Conservation (phyloP, 2,797 vertebrate species). For the Cephalopachus bancanus region DNA sequence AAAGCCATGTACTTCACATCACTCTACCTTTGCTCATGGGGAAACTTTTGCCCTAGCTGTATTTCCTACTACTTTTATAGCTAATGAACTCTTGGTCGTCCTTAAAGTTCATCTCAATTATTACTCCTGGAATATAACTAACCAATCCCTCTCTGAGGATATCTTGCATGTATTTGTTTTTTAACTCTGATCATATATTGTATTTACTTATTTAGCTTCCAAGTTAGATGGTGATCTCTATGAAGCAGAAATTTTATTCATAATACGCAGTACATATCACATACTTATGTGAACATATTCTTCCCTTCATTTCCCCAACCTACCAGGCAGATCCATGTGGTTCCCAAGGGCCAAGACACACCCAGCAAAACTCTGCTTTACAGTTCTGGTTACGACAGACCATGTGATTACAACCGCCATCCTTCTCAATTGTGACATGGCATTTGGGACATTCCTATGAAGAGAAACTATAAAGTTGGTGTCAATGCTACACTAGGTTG, state of each 20-base stretch:
- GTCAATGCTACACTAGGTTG: slow-evolving; percentile 79
- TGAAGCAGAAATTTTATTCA: slow-evolving; percentile 55
- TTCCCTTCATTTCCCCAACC: slow-evolving; percentile 83
- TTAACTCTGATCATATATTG: neutral
- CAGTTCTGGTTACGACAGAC: slow-evolving; percentile 99
- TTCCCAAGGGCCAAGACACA: slow-evolving; percentile 99
- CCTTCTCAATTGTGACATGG: slow-evolving; percentile 99
- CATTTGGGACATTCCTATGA: slow-evolving; percentile 99
- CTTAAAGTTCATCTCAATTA: slow-evolving; percentile 35
- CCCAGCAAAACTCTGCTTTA: slow-evolving; percentile 99
- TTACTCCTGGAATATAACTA: slow-evolving; percentile 55
- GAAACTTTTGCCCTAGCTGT: neutral
- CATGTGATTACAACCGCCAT: slow-evolving; percentile 99
- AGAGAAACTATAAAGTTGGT: slow-evolving; percentile 83
- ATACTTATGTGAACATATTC: slow-evolving; percentile 65
- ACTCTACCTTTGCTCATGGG: neutral
- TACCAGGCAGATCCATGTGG: slow-evolving; percentile 99
- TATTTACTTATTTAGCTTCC: neutral
- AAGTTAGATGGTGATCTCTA: slow-evolving; percentile 34
- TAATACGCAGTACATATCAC: slow-evolving; percentile 41
- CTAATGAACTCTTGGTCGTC: neutral
- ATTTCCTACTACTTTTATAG: slow-evolving; percentile 12
- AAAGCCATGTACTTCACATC: neutral
- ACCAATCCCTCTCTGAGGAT: neutral
- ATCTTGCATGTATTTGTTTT: neutral